These are phyloP conservation scores for Creontiades dilutus DNA, from an alignment of 2,888 invertebrate genomes.

Conservation along the genomic window DNA sequence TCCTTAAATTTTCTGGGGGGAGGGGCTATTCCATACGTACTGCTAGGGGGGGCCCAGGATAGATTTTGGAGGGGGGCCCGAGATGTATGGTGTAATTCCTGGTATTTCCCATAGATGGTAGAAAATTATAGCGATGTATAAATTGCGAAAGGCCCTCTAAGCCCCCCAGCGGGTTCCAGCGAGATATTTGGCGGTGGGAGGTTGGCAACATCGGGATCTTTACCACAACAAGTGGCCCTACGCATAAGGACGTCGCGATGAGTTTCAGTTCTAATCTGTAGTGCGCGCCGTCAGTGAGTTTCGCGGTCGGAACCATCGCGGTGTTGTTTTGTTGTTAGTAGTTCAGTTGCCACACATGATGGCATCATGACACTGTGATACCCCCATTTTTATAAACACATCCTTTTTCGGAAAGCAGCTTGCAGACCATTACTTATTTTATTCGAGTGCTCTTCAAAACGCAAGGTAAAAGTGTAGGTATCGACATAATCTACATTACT, in stretches of 20 bases:
- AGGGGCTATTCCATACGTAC: too few relatives aligned
- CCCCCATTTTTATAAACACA: background rate
- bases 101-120: too few relatives aligned
- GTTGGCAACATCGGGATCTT: conserved; percentile 41
- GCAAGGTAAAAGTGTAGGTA: conserved; percentile 4
- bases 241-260: conserved; percentile 18
- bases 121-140: too few relatives aligned
- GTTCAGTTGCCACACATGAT: background rate
- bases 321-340: conserved; percentile 3
- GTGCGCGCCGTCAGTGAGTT: background rate
- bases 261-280: conserved; percentile 35
- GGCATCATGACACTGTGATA: conserved; percentile 1
- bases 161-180: background rate
- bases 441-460: background rate
- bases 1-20: too few relatives aligned
- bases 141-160: background rate
- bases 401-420: background rate
- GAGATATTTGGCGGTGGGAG: conserved; percentile 38
- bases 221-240: conserved; percentile 52
- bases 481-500: too few relatives aligned
- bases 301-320: background rate
- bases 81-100: too few relatives aligned
- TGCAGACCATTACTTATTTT: background rate
- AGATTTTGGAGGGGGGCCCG: too few relatives aligned
- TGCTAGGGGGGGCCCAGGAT: too few relatives aligned